A percentile compares a stretch with the other conserved stretches of the same genome.
Conservation (phyloP, 2,113 vertebrate species). For the Neogale vison region DNA sequence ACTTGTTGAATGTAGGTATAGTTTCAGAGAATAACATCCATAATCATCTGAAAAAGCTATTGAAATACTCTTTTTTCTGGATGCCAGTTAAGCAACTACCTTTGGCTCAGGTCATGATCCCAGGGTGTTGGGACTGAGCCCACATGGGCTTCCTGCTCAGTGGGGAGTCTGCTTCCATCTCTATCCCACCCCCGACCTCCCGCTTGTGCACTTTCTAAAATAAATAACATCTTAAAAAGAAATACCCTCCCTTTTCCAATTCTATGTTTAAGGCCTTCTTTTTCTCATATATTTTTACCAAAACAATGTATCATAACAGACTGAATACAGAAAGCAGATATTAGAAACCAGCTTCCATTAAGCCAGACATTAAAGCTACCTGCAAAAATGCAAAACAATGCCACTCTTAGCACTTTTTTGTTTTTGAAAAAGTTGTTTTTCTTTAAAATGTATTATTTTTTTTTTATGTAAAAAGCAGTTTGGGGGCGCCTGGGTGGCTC, state of each 20-base stretch:
- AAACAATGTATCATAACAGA: background rate
- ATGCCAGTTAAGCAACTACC: background rate
- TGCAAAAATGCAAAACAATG: background rate
- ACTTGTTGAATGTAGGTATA: background rate
- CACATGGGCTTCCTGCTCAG: background rate
- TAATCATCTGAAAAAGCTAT: background rate
- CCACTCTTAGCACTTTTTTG: background rate
- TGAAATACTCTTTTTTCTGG: background rate
- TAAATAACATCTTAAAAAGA: background rate
- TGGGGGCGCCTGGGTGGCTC: too few species aligned
- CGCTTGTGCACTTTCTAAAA: background rate
- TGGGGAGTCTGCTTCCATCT: background rate
- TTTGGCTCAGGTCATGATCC: background rate
- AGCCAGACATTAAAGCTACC: background rate
- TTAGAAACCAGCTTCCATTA: background rate
- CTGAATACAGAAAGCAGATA: background rate
- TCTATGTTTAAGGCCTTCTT: background rate
- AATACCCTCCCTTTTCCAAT: background rate
- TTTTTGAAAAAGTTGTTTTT: slow-evolving; percentile 32
- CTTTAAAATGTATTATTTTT: slow-evolving; percentile 1
- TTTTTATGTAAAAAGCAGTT: too few species aligned
- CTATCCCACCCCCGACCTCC: background rate
- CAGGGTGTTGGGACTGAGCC: background rate
- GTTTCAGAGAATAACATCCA: background rate
- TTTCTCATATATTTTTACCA: background rate